Conservation (phyloP, 53 echinoderm and acorn worm species). For the Zoroaster sp. region DNA sequence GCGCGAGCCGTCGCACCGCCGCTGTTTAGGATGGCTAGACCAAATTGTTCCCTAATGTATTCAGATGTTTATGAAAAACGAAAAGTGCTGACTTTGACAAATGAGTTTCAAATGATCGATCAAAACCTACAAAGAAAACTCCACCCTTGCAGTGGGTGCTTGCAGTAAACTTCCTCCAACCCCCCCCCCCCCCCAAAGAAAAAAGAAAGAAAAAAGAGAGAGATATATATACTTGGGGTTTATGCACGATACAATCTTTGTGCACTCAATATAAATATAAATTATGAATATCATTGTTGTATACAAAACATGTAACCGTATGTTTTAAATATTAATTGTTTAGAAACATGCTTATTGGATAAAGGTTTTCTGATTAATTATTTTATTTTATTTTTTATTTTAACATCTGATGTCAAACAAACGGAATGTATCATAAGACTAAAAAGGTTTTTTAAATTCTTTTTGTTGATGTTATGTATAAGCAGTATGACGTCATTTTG, state of each 20-base stretch:
- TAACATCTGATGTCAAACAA: no score
- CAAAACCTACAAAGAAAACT: background rate
- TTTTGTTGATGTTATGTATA: background rate
- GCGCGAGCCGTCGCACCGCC: background rate
- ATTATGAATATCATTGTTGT: background rate
- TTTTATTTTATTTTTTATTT: no score
- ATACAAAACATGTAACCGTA: no score
- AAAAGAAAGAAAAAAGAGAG: background rate
- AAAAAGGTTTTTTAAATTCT: background rate
- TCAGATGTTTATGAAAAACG: background rate
- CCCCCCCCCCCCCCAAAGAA: no score
- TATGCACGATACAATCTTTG: background rate
- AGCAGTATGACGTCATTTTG: no score
- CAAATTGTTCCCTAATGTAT: background rate
- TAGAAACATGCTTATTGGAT: no score
- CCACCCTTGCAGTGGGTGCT: background rate
- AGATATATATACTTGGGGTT: background rate
- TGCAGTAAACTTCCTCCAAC: no score
- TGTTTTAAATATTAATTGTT: no score
- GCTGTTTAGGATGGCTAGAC: background rate
- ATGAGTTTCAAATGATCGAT: constrained; percentile 4
- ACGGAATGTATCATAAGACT: no score
- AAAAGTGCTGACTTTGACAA: background rate
- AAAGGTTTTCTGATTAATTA: no score
- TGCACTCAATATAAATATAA: background rate